phyloP scores from a whole-genome alignment of 1,140 invertebrate genomes.

The Zaprionus lachaisei region DNA sequence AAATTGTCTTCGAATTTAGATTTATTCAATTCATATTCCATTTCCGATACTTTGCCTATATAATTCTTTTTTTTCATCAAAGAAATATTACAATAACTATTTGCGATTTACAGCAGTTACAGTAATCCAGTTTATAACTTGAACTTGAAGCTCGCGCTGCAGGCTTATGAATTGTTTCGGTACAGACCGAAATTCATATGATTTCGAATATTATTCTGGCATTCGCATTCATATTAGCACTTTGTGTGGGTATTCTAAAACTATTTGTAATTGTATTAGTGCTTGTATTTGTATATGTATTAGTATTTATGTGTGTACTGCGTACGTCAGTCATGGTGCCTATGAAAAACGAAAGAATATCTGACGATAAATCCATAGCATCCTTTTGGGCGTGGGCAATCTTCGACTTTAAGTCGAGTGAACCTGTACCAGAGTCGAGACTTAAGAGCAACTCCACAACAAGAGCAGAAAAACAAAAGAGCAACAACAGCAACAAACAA shows the following conservation, averaged over 20 bases:
- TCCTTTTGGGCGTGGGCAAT: slow-evolving; percentile 25
- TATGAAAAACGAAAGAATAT: slow-evolving; percentile 51
- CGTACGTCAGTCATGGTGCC: slow-evolving; percentile 71
- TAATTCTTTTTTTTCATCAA: too few species aligned
- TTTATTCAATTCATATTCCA: too few species aligned
- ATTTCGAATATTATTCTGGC: background rate
- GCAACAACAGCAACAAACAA: slow-evolving; percentile 10
- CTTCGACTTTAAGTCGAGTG: slow-evolving; percentile 37
- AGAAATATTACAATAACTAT: too few species aligned
- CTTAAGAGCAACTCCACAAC: slow-evolving; percentile 19
- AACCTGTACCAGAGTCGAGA: slow-evolving; percentile 27
- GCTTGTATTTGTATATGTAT: background rate
- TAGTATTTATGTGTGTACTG: slow-evolving; percentile 2
- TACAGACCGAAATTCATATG: background rate
- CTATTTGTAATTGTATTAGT: background rate
- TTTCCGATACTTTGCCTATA: too few species aligned
- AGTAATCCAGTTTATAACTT: too few species aligned
- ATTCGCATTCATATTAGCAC: background rate
- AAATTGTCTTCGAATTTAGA: too few species aligned
- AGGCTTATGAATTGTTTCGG: background rate
- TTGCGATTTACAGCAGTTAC: too few species aligned
- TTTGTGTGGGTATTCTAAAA: background rate
- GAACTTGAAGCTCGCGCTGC: background rate
- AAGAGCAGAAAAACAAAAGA: slow-evolving; percentile 5
- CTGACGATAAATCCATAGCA: slow-evolving; percentile 60